phyloP scores from a whole-genome alignment of 2,888 invertebrate species.

The Tenthredo amoena region DNA sequence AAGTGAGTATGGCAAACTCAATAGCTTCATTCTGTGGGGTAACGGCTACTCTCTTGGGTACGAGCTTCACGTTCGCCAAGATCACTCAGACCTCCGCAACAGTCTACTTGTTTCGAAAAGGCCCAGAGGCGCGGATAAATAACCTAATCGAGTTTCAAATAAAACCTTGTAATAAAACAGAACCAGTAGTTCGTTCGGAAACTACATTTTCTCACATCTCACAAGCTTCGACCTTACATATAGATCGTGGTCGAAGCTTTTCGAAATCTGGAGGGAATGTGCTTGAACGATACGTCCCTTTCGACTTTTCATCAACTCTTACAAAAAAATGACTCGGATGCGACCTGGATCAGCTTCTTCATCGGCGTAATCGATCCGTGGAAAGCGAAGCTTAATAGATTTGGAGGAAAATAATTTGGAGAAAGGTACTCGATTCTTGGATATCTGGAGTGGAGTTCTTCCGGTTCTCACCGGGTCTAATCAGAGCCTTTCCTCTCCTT shows the following conservation, averaged over 20 bases:
- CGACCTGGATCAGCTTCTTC: neutral
- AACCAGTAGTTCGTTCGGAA: neutral
- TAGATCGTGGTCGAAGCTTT: too few relatives aligned
- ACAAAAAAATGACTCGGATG: neutral
- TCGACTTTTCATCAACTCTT: too few relatives aligned
- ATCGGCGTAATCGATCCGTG: too few relatives aligned
- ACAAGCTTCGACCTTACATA: too few relatives aligned
- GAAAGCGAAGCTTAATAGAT: too few relatives aligned
- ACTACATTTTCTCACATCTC: neutral
- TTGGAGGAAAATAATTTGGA: too few relatives aligned
- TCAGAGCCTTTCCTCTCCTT: conserved; percentile 62
- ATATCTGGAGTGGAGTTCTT: conserved; percentile 17
- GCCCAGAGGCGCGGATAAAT: conserved; percentile 29
- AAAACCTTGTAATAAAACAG: neutral
- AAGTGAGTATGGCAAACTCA: conserved; percentile 47
- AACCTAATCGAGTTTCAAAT: neutral
- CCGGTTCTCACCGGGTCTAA: conserved; percentile 47
- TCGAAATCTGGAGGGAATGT: neutral
- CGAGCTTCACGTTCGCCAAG: neutral
- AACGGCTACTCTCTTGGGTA: neutral
- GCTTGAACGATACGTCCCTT: too few relatives aligned
- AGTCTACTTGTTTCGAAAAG: conserved; percentile 30
- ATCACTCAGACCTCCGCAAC: neutral
- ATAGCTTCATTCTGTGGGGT: conserved; percentile 35
- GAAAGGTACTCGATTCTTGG: neutral